Conservation (phyloP, 2,888 invertebrate genomes). For the Agrilus cyanescens region DNA sequence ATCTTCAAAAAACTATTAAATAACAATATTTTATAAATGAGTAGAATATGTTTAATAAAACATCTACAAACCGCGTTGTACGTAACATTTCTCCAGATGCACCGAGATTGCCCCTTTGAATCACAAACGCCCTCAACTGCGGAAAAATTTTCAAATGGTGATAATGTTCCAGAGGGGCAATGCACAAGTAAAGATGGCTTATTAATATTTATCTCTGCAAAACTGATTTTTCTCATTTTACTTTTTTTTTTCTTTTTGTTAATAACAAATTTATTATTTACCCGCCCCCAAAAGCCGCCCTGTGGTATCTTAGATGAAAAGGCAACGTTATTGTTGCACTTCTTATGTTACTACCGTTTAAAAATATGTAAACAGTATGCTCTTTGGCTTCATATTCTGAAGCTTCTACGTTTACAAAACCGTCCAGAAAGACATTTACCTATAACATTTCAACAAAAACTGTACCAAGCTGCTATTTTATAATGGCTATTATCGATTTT, state of each 20-base stretch:
- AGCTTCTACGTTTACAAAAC: conserved; percentile 33
- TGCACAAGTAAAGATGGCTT: conserved; percentile 29
- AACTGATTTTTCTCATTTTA: conserved; percentile 1
- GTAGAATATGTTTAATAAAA: background rate
- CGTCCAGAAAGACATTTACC: conserved; percentile 28
- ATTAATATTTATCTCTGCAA: conserved; percentile 22
- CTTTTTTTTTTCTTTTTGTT: background rate
- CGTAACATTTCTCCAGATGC: conserved; percentile 34
- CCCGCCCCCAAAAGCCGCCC: conserved; percentile 35
- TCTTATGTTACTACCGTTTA: conserved; percentile 23
- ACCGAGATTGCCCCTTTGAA: conserved; percentile 20
- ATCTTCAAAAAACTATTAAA: conserved; percentile 30
- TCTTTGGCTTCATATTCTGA: conserved; percentile 31
- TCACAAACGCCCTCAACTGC: conserved; percentile 32
- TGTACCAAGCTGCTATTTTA: background rate
- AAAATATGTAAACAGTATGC: conserved; percentile 30
- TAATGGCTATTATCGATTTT: background rate
- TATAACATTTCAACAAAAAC: conserved; percentile 13
- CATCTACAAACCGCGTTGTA: conserved; percentile 34
- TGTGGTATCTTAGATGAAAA: conserved; percentile 39
- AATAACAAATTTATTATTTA: conserved; percentile 16
- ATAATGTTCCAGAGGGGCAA: conserved; percentile 22
- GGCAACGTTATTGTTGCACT: conserved; percentile 32
- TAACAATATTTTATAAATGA: conserved; percentile 8
- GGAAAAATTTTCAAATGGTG: conserved; percentile 25